Conservation (phyloP, 2,888 invertebrate genomes). For the Podotricha telesiphe region DNA sequence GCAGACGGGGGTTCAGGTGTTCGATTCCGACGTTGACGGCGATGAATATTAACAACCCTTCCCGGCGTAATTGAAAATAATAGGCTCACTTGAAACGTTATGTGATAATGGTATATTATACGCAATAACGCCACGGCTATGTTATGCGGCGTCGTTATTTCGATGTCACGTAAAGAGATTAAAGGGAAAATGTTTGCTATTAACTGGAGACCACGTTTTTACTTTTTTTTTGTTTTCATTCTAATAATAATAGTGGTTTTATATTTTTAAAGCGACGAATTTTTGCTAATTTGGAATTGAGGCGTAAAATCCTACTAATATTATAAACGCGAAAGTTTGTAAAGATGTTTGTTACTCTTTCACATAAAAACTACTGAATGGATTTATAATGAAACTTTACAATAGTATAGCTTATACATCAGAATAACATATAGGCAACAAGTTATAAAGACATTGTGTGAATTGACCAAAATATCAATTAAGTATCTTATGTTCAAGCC, state of each 20-base stretch:
- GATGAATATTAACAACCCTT: constrained; percentile 82
- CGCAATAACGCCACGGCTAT: constrained; percentile 29
- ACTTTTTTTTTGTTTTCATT: neutral
- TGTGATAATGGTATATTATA: constrained; percentile 56
- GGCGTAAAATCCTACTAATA: no score
- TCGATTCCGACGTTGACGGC: constrained; percentile 61
- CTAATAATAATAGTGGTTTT: neutral
- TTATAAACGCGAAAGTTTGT: no score
- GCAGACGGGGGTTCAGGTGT: constrained; percentile 58
- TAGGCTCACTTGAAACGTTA: constrained; percentile 65
- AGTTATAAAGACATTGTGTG: no score
- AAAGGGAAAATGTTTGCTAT: neutral
- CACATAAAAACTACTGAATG: no score
- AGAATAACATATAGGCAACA: no score
- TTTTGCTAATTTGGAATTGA: no score
- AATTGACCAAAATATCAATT: no score
- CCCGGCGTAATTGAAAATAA: constrained; percentile 77
- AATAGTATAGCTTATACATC: no score
- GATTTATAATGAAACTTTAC: no score
- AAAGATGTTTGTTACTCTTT: no score
- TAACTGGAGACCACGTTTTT: neutral
- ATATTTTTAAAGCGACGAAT: no score
- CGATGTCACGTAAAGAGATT: constrained; percentile 20
- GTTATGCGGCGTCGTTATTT: constrained; percentile 10
- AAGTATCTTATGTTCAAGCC: no score